phyloP scores from a whole-genome alignment of 2,113 vertebrate genomes.

The Euleptes europaea region DNA sequence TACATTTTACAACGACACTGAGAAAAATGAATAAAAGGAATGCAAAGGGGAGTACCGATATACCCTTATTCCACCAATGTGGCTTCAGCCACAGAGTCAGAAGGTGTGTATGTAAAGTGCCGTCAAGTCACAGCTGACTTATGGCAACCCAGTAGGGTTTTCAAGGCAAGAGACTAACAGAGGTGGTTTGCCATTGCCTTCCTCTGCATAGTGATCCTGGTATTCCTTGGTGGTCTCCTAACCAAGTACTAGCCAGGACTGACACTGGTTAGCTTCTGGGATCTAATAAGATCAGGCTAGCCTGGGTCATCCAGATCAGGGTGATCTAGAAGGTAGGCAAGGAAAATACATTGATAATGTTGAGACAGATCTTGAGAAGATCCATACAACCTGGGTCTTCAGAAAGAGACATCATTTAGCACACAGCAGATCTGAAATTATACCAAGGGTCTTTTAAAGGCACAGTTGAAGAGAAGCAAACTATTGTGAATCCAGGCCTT shows the following conservation, averaged over 20 bases:
- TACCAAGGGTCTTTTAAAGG: not conserved
- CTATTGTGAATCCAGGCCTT: not conserved
- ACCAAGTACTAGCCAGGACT: too few relatives aligned
- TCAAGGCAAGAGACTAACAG: too few relatives aligned
- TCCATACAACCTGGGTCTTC: not conserved
- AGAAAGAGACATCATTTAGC: not conserved
- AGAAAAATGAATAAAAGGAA: not conserved
- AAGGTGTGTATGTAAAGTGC: not conserved
- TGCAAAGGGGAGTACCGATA: not conserved
- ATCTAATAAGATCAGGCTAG: too few relatives aligned
- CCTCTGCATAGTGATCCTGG: too few relatives aligned
- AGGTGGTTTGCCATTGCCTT: too few relatives aligned
- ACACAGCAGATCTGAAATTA: not conserved
- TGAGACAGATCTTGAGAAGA: not conserved
- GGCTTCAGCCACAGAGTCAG: not conserved
- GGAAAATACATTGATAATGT: not conserved
- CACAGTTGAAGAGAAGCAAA: not conserved
- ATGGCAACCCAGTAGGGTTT: too few relatives aligned
- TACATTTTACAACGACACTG: accelerated
- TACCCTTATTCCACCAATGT: accelerated
- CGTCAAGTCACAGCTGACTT: too few relatives aligned
- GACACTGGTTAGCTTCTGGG: too few relatives aligned
- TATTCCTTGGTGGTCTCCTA: too few relatives aligned
- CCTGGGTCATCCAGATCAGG: too few relatives aligned
- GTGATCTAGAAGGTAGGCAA: too few relatives aligned